phyloP scores from a whole-genome alignment of 2,797 vertebrate species.

The Selene dorsalis region DNA sequence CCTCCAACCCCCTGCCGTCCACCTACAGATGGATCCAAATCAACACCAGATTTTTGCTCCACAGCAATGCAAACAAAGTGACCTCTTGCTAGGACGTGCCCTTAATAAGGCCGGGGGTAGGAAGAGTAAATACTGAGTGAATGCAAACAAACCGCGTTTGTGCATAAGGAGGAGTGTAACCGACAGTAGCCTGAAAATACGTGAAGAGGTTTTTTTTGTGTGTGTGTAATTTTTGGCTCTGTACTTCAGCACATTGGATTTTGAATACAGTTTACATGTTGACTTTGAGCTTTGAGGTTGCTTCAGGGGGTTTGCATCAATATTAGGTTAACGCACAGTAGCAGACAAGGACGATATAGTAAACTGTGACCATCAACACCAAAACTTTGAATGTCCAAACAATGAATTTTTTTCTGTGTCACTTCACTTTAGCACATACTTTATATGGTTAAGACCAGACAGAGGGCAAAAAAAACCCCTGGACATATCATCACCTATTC shows the following conservation, averaged over 20 bases:
- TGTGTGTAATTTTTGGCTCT: constrained; percentile 4
- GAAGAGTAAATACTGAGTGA: constrained; percentile 7
- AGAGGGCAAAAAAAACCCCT: background rate
- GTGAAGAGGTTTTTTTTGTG: background rate
- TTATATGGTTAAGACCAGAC: background rate
- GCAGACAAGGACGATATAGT: constrained; percentile 15
- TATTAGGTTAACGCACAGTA: constrained; percentile 15
- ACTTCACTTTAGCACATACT: no score
- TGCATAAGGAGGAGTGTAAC: background rate
- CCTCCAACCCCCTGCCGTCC: constrained; percentile 71
- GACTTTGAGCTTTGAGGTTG: constrained; percentile 40
- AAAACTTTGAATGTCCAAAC: no score
- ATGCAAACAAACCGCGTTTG: background rate
- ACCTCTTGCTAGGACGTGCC: constrained; percentile 55
- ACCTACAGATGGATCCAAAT: constrained; percentile 75
- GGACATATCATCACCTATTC: background rate
- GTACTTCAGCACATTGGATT: background rate
- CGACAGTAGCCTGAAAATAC: background rate
- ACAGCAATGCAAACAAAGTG: constrained; percentile 53
- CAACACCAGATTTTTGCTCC: constrained; percentile 66
- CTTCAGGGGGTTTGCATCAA: constrained; percentile 39
- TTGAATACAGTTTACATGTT: constrained; percentile 23
- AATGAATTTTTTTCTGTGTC: no score
- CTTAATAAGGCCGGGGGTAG: constrained; percentile 26
- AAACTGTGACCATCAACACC: constrained; percentile 4